These are phyloP conservation scores for Sphinx pinastri DNA, from an alignment of 2,888 invertebrate species.

Conservation along the genomic window DNA sequence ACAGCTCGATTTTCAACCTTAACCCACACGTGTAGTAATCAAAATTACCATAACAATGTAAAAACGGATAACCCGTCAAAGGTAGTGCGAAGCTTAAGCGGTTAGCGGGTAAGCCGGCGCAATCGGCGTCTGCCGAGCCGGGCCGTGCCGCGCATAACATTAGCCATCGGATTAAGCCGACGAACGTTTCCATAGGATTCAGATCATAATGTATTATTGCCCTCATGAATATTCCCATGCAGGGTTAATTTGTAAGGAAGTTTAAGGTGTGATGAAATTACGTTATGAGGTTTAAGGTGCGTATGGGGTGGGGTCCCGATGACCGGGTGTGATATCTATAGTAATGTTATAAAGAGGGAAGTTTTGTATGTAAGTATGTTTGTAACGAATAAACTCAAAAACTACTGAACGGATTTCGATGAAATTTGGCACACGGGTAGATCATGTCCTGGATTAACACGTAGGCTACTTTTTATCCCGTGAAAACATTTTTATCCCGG, in stretches of 20 bases:
- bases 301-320: not conserved
- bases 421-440: too few relatives aligned
- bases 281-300: slow-evolving; percentile 6
- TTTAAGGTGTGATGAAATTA: slow-evolving; percentile 15
- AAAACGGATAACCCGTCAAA: slow-evolving; percentile 30
- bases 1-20: too few relatives aligned
- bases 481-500: too few relatives aligned
- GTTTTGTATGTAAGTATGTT: too few relatives aligned
- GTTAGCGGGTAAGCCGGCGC: slow-evolving; percentile 34
- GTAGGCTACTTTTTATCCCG: too few relatives aligned
- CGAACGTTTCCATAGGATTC: slow-evolving; percentile 45
- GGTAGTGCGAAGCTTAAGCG: slow-evolving; percentile 37
- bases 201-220: slow-evolving; percentile 52
- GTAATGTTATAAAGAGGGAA: too few relatives aligned
- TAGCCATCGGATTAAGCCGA: slow-evolving; percentile 47
- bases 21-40: slow-evolving; percentile 5
- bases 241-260: slow-evolving; percentile 26
- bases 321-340: not conserved
- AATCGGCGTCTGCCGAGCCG: slow-evolving; percentile 38
- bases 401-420: too few relatives aligned
- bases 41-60: slow-evolving; percentile 31
- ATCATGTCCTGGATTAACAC: too few relatives aligned
- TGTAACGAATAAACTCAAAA: too few relatives aligned
- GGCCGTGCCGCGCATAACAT: slow-evolving; percentile 53
- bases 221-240: slow-evolving; percentile 48